phyloP scores from a whole-genome alignment of 2,113 vertebrate species.

The Sorex fumeus region DNA sequence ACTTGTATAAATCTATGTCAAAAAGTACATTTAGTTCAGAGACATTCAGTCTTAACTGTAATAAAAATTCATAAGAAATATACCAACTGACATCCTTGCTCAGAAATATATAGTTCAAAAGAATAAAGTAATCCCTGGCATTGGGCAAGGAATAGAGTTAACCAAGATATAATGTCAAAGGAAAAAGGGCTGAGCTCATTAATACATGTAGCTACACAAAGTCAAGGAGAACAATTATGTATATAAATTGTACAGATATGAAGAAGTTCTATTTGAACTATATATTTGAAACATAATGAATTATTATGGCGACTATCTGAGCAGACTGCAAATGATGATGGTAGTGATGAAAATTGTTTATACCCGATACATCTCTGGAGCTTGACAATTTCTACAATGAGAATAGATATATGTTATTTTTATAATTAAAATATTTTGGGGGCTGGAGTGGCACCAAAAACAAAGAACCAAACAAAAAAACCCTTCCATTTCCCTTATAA shows the following conservation, averaged over 20 bases:
- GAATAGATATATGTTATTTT: too few species aligned
- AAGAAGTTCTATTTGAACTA: background rate
- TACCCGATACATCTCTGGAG: too few species aligned
- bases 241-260: background rate
- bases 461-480: conserved; percentile 27
- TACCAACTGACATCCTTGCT: background rate
- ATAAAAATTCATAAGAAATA: background rate
- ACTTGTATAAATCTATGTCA: background rate
- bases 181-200: conserved; percentile 12
- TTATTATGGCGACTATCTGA: background rate
- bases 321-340: background rate
- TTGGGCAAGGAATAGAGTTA: background rate
- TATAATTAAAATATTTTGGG: too few species aligned
- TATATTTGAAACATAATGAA: background rate
- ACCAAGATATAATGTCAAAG: background rate
- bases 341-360: background rate
- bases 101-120: background rate
- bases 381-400: too few species aligned
- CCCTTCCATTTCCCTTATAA: conserved; percentile 19
- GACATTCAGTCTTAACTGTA: background rate
- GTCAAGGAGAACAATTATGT: background rate
- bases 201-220: background rate
- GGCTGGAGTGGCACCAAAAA: too few species aligned
- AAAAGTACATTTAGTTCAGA: background rate
- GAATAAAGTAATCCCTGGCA: background rate